Evolutionary conservation across 2,113 vertebrate species (phyloP).

Genomic region (Chaenogobius annularis): DNA sequence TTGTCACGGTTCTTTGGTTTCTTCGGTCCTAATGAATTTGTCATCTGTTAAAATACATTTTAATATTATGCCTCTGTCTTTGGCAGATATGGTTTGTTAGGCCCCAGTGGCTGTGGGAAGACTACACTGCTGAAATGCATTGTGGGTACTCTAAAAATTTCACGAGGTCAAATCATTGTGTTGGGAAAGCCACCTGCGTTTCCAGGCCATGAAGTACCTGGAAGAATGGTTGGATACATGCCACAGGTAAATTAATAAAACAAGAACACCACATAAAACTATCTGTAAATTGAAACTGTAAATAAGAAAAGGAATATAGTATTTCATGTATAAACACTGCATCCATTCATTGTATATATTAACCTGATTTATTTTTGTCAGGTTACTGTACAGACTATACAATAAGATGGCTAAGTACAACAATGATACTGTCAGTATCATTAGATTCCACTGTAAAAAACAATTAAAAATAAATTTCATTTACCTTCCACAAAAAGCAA

Average conservation of each 20-base stretch:
- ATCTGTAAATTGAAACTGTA: neutral
- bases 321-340: neutral
- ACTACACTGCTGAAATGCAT: slow-evolving; percentile 81
- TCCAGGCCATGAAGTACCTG: slow-evolving; percentile 77
- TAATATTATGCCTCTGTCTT: neutral
- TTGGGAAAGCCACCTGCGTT: slow-evolving; percentile 79
- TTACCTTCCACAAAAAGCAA: neutral
- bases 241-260: slow-evolving; percentile 71
- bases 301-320: neutral
- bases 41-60: neutral
- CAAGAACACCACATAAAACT: neutral
- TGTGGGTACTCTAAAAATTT: slow-evolving; percentile 80
- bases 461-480: neutral
- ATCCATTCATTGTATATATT: neutral
- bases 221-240: slow-evolving; percentile 82
- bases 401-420: neutral
- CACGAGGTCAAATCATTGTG: slow-evolving; percentile 74
- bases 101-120: slow-evolving; percentile 82
- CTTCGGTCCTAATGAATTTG: neutral
- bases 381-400: too few relatives aligned
- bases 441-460: neutral
- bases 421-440: too few relatives aligned
- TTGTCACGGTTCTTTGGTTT: neutral
- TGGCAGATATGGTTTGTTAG: slow-evolving; percentile 77
- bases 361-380: neutral